Conservation (phyloP, 1,140 invertebrate species). For the Atta texana region DNA sequence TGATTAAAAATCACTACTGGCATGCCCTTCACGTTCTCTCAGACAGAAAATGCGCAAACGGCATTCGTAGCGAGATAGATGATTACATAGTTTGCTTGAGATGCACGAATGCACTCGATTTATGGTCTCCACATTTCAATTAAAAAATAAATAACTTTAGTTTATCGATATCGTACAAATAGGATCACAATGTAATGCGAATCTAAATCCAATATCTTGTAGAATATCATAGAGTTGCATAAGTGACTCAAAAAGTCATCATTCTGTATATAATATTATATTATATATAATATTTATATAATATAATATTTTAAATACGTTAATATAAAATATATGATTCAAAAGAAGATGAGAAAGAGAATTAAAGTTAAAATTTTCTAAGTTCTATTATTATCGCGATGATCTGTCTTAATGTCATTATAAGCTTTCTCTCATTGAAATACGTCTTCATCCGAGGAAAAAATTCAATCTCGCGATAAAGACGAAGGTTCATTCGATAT, state of each 20-base stretch:
- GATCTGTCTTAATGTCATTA: not conserved
- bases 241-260: not conserved
- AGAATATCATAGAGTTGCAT: not conserved
- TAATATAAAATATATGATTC: not conserved
- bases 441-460: not conserved
- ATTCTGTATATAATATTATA: not conserved
- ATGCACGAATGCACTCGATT: slow-evolving; percentile 13
- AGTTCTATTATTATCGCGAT: slow-evolving; percentile 2
- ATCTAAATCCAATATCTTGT: not conserved
- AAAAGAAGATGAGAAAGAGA: not conserved
- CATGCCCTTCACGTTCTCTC: slow-evolving; percentile 35
- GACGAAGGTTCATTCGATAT: not conserved
- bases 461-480: not conserved
- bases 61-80: slow-evolving; percentile 5
- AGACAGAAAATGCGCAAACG: not conserved
- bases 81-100: slow-evolving; percentile 39
- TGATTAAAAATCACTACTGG: slow-evolving; percentile 60
- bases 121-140: not conserved
- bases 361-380: not conserved
- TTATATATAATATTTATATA: too few relatives aligned
- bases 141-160: slow-evolving; percentile 20
- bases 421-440: not conserved
- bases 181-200: not conserved
- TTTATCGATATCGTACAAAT: not conserved
- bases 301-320: not conserved